Evolutionary conservation across 2,113 vertebrate species (phyloP), one percentile per base, ranked within the genome.

Genomic region (Leucoraja erinaceus): DNA sequence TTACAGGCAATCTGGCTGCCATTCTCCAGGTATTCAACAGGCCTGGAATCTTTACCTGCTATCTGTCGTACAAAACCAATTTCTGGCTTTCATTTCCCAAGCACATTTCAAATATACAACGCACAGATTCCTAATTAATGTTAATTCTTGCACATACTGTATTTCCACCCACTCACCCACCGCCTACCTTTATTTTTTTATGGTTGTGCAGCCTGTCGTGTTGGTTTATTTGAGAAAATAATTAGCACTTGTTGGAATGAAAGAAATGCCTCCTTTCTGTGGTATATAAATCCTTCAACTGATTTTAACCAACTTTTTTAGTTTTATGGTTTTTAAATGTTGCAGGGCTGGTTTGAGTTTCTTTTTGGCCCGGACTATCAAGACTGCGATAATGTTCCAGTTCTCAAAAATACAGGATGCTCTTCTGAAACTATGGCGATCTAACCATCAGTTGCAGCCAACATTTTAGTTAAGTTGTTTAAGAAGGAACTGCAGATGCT

Each of bases 51-150:
- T 25, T 81, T 31, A 66, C 54, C 56, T n/a, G 25, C 25, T 86
- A 56, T 25, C 47, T 84, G 11, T 12, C 12, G 79, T 59, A 28
- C 28, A 88, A 63, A 14, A 63, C 1, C 11, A 28, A 86, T 63
- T 86, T 63, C 12, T 31, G 59, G 59, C n/a, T 86, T 84, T n/a
- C 28, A 63, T 88, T 88, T 88, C 59, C 25, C 83, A 88, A 63
- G n/a, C 5, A 63, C n/a, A 63, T n/a, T 63, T 33, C 28, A 88
- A 86, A 16, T 86, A 72, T 72, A 38, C 66, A 72, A 14, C 72
- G 38, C 63, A 84, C 81, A 90, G 16, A 70, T 33, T 90, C n/a
- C 63, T 70, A 38, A 38, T 47, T 91, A 72, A 88, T 88, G 59
- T 88, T 88, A 88, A 88, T 88, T 38, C 22, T 72, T 91, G 68